Evolutionary conservation across 2,888 invertebrate species (phyloP).

Genomic region (Heterodera filipjevi): DNA sequence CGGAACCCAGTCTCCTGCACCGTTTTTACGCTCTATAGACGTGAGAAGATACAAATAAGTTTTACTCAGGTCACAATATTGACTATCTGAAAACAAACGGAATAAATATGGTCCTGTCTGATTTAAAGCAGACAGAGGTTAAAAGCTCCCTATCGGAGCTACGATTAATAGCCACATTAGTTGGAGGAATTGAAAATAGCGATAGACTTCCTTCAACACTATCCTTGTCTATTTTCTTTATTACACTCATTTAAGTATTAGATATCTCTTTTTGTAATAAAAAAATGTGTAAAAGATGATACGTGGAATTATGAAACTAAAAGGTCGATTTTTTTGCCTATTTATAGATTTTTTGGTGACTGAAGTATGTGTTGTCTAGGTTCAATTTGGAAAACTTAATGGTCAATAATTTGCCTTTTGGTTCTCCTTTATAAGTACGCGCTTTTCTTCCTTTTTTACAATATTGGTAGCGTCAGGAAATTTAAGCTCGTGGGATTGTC

Average conservation of each 20-base stretch:
- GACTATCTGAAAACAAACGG: neutral
- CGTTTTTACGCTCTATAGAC: neutral
- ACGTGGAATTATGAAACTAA: neutral
- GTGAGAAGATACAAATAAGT: neutral
- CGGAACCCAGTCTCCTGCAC: neutral
- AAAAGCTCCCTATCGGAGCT: neutral
- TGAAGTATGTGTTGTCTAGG: too few relatives aligned
- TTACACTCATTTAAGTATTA: neutral
- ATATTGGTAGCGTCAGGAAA: too few relatives aligned
- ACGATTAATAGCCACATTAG: neutral
- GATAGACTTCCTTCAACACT: slow-evolving; percentile 3
- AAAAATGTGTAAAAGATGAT: neutral
- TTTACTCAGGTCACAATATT: neutral
- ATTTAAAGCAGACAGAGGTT: slow-evolving; percentile 15
- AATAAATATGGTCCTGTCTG: slow-evolving; percentile 16
- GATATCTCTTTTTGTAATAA: too few relatives aligned
- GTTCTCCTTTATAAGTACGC: too few relatives aligned
- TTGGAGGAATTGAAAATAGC: neutral
- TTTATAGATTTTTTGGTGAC: too few relatives aligned
- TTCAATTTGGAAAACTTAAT: too few relatives aligned
- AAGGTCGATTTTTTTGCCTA: too few relatives aligned
- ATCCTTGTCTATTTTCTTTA: neutral
- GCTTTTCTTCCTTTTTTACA: neutral
- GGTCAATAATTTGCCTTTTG: too few relatives aligned
- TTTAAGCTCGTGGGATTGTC: too few relatives aligned